Evolutionary conservation across 2,888 invertebrate genomes (phyloP).

Genomic region (Archaeoteleia sp.): DNA sequence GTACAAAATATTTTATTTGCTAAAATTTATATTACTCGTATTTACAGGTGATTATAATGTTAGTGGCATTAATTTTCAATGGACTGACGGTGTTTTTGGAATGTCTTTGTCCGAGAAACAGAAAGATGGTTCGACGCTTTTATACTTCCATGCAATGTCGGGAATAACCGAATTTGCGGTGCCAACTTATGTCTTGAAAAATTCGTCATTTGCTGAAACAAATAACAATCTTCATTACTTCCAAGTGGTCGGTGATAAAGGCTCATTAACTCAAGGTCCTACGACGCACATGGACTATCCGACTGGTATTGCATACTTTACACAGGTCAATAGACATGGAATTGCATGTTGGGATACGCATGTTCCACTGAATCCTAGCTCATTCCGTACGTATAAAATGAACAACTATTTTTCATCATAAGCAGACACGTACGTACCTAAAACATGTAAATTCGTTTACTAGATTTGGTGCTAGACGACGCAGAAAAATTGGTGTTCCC

Average conservation of each 20-base stretch:
- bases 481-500: constrained; percentile 83
- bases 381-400: constrained; percentile 68
- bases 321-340: constrained; percentile 85
- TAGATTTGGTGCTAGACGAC: constrained; percentile 81
- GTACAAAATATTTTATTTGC: too few relatives aligned
- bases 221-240: constrained; percentile 79
- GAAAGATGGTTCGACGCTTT: constrained; percentile 79
- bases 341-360: constrained; percentile 88
- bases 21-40: too few relatives aligned
- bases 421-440: neutral
- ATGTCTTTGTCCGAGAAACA: constrained; percentile 80
- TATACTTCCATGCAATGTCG: constrained; percentile 89
- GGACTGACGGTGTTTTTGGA: constrained; percentile 89
- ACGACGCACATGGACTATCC: constrained; percentile 83
- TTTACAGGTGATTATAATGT: constrained; percentile 83
- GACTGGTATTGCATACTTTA: constrained; percentile 84
- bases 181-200: constrained; percentile 81
- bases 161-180: constrained; percentile 88
- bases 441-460: constrained; percentile 11
- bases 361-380: constrained; percentile 80
- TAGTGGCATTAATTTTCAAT: constrained; percentile 87
- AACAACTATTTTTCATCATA: neutral
- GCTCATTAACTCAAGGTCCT: constrained; percentile 83
- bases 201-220: constrained; percentile 82
- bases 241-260: constrained; percentile 82